Conservation (phyloP, 2,113 vertebrate species). For the Syngnathus typhle region DNA sequence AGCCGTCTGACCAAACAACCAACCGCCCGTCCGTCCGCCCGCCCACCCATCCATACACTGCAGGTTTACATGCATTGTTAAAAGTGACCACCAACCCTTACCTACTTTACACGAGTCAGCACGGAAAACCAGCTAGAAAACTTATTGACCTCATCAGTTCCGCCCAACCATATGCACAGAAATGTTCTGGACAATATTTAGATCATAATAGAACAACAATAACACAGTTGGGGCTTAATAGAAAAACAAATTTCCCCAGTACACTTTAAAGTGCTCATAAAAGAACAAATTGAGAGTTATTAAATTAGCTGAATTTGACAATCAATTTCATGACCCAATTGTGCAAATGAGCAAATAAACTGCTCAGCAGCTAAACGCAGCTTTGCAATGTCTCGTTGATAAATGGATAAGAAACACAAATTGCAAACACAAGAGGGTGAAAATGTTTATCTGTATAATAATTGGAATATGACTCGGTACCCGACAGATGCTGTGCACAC, state of each 20-base stretch:
- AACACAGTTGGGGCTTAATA: slow-evolving; percentile 2
- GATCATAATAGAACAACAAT: background rate
- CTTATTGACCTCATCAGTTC: no score
- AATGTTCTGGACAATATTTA: background rate
- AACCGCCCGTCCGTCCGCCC: no score
- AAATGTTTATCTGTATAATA: background rate
- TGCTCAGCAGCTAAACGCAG: background rate
- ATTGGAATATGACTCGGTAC: no score
- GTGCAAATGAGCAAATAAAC: slow-evolving; percentile 11
- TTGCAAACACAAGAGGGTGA: background rate
- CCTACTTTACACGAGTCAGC: no score
- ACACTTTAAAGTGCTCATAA: slow-evolving; percentile 4
- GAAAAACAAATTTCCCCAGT: background rate
- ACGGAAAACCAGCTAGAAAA: no score
- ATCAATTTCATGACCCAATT: slow-evolving; percentile 17
- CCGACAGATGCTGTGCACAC: background rate
- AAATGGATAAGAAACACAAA: background rate
- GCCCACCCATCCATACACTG: no score
- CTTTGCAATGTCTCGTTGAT: background rate
- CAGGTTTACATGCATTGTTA: no score
- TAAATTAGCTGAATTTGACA: slow-evolving; percentile 16
- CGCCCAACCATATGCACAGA: background rate
- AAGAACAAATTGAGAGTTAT: background rate
- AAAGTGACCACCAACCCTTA: no score
- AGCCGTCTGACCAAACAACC: no score